These are phyloP conservation scores for Misgurnus mizolepis DNA, from an alignment of 2,113 vertebrate species.

Conservation along the genomic window DNA sequence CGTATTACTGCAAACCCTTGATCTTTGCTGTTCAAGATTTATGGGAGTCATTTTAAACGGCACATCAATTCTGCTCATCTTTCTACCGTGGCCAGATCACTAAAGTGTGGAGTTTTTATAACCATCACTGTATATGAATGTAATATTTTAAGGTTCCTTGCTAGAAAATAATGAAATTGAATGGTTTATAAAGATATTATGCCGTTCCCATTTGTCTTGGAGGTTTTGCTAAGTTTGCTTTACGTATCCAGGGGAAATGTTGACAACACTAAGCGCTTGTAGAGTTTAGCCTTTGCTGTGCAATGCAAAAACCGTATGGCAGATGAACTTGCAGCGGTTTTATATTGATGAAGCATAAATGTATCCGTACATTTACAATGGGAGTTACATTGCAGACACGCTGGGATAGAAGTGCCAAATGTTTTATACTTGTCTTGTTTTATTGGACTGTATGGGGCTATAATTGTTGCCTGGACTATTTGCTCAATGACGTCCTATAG, in stretches of 20 bases:
- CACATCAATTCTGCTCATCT: neutral
- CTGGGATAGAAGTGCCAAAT: constrained; percentile 16
- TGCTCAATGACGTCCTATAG: neutral
- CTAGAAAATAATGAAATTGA: too few relatives aligned
- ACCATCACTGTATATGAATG: neutral
- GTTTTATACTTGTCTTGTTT: neutral
- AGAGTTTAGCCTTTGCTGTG: constrained; percentile 7
- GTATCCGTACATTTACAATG: neutral
- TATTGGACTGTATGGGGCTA: neutral
- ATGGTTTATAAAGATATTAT: neutral
- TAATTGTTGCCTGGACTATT: constrained; percentile 6
- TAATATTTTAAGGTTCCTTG: neutral
- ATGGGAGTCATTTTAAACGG: neutral
- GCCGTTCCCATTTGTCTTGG: neutral
- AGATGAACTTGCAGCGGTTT: constrained; percentile 26
- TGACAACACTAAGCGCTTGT: neutral
- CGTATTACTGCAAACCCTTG: neutral
- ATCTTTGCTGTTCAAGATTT: neutral
- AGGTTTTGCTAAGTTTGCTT: neutral
- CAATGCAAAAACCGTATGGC: constrained; percentile 16
- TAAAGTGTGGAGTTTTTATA: neutral
- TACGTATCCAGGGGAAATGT: constrained; percentile 12
- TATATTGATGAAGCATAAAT: neutral
- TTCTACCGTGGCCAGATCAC: neutral
- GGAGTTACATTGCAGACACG: constrained; percentile 1